Base-by-base conservation (phyloP, 1,140 invertebrate species). In the Lepidostoma basale region DNA sequence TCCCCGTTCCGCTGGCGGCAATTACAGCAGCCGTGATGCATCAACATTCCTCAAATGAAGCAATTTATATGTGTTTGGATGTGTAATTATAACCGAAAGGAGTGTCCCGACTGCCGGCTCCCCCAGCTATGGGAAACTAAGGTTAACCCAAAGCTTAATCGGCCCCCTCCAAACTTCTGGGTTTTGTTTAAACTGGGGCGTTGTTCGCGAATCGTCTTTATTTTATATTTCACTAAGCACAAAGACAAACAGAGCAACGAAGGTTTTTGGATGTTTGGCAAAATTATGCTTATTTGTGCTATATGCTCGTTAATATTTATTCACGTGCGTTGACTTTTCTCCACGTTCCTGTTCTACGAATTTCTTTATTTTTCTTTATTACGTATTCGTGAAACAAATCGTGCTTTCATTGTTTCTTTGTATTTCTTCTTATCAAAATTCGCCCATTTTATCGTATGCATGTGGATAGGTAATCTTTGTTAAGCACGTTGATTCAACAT, bases 1-100 rank as follows among this genome's bases (percentile, higher is more conserved):
- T 14, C 14, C 40, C 54, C 6, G 36, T 23, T 23, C 54, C 30
- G 3, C 30, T 22, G 30, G 30, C 36, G 28, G 25, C 26, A 2
- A 63, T 49, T 30, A 47, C 44, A 40, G 22, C 36, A 18, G 60
- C n/a, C 26, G 28, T 26, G 60, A 20, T 49, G 60, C 44, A 63
- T 63, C 60, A 63, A 63, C 60, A 63, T 63, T 47, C 16, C 60
- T 63, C 60, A 63, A 63, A 63, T 63, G 60, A 63, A 63, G 42
- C 60, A 33, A 63, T 63, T 63, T 63, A 63, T 45, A 63, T 33
- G 60, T 47, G 60, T 49, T 59, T 59, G 54, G 54, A 59, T 39
- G 54, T 40, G 54, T 59, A 59, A 59, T 59, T 59, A 40, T 59
- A 59, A 59, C 54, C 33, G 33, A 40, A 1, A 58, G 30, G 54